phyloP scores from a whole-genome alignment of 2,888 invertebrate species.

The Lithophane leautieri region DNA sequence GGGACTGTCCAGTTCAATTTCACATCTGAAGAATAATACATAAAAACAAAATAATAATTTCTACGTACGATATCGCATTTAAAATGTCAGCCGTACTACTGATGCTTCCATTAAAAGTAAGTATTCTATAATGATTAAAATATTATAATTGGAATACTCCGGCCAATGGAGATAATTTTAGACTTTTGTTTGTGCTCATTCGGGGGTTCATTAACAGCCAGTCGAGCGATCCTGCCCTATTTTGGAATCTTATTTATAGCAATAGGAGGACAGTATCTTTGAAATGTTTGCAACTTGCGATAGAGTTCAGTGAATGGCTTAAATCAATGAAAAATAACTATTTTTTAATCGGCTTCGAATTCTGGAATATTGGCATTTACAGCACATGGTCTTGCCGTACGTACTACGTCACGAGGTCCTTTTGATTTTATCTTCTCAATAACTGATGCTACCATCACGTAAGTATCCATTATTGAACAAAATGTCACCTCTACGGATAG shows the following conservation, averaged over 20 bases:
- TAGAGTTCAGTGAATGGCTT: neutral
- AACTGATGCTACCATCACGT: neutral
- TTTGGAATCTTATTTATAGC: conserved; percentile 15
- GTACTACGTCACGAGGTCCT: neutral
- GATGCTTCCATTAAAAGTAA: neutral
- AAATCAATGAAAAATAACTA: neutral
- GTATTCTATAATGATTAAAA: neutral
- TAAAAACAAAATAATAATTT: neutral
- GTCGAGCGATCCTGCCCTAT: neutral
- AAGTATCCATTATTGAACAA: no score
- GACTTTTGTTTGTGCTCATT: conserved; percentile 5
- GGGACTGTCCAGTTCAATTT: neutral
- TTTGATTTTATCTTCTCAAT: neutral
- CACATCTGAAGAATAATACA: neutral
- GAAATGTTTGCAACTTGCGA: conserved; percentile 7
- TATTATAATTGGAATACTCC: neutral
- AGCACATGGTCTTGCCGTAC: neutral
- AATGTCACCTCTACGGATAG: no score
- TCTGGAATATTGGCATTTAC: neutral
- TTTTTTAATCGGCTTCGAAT: neutral
- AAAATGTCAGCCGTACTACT: neutral
- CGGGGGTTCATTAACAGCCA: conserved; percentile 21
- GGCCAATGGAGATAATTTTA: conserved; percentile 10
- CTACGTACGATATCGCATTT: neutral
- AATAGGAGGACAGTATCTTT: neutral